Evolutionary conservation across 2,113 vertebrate genomes (phyloP), one percentile per base, ranked within the genome.

Genomic region (Gadus macrocephalus): DNA sequence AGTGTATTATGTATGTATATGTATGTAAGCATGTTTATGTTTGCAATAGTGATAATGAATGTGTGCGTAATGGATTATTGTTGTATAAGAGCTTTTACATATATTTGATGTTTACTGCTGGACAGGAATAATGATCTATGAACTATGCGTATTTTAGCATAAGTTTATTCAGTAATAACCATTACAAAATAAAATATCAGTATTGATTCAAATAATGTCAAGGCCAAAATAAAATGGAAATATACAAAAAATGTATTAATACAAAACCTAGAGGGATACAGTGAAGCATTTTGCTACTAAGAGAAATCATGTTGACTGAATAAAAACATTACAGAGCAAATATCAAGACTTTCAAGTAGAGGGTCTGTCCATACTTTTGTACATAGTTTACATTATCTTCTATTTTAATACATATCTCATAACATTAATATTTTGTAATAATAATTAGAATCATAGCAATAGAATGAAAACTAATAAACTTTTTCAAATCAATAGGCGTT

Each of bases 301-400:
- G 85, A 88, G 68, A 91, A 89, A 88, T 82, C 14, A 86, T 87
- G 78, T 84, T 84, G 86, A 89, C 81, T 64, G 78, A 91, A 91
- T 86, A 88, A 86, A 91, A 91, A 90, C 79, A 81, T 87, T 87
- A 83, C 80, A 81, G 88, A 90, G 81, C 83, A 89, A 88, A 90
- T 88, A 89, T 88, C 81, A 86, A 85, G 82, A 89, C 85, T 89
- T 91, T 93, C 89, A 91, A 90, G 90, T 90, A 91, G 79, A 91
- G 88, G 82, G 80, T 88, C 82, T 89, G 86, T 88, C 79, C 79
- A 80, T 86, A 89, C 67, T 31, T 91, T 86, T 90, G 70, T 91
- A 92, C 90, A 92, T 85, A 89, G 87, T 87, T 89, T 92, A 91
- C 89, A 91, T 81, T 78, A 86, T 84, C 79, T 82, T 89, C 79